A percentile compares a stretch with the other conserved stretches of the same genome.
Conservation (phyloP, 1,140 invertebrate species). For the Drosophila varians region DNA sequence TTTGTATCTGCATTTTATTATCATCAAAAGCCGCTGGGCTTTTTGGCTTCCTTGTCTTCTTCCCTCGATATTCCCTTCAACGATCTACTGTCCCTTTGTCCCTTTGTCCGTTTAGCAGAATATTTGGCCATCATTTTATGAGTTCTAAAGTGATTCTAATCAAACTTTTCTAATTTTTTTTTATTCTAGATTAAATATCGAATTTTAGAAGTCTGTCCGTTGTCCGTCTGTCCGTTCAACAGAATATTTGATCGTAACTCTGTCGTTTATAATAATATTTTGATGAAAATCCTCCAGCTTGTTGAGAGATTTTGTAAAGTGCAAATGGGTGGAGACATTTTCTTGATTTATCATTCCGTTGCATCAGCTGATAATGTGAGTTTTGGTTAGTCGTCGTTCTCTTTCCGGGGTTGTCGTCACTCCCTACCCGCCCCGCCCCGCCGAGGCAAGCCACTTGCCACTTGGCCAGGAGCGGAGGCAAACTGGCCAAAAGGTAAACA, state of each 20-base stretch:
- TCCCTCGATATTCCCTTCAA: background rate
- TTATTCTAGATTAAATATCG: too few relatives aligned
- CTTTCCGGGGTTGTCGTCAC: conserved; percentile 23
- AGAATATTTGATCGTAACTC: background rate
- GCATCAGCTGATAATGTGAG: conserved; percentile 25
- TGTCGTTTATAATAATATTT: background rate
- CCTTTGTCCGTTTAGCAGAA: conserved; percentile 5
- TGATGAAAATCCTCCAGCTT: too few relatives aligned
- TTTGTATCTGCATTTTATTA: conserved; percentile 64
- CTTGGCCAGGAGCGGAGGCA: conserved; percentile 35
- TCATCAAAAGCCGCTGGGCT: conserved; percentile 58
- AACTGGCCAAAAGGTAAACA: conserved; percentile 76
- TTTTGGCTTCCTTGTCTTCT: conserved; percentile 31
- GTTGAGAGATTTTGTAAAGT: too few relatives aligned
- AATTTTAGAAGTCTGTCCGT: too few relatives aligned
- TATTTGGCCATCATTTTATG: background rate
- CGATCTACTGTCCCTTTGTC: background rate
- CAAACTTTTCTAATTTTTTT: too few relatives aligned
- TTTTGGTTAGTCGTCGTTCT: conserved; percentile 6
- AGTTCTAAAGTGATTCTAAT: background rate
- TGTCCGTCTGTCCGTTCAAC: background rate
- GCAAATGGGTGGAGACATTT: background rate
- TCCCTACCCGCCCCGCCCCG: too few relatives aligned
- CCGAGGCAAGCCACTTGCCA: too few relatives aligned
- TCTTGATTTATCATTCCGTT: conserved; percentile 15